Evolutionary conservation across 2,113 vertebrate genomes (phyloP).

Genomic region (Nanorana parkeri): DNA sequence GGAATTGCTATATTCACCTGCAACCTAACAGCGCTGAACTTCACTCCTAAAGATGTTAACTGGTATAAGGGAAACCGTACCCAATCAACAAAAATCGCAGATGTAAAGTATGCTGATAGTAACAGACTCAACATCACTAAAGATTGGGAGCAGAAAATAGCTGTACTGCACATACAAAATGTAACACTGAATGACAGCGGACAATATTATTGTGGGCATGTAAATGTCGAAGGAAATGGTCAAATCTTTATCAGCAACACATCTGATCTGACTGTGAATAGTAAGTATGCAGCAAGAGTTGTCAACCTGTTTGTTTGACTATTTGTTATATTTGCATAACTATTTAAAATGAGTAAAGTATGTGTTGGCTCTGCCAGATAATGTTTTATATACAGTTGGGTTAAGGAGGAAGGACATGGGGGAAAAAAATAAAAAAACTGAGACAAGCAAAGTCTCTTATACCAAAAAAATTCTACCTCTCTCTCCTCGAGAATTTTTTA

Average conservation of each 20-base stretch:
- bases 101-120: background rate
- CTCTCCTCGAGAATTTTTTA: too few species aligned
- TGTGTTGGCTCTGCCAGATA: too few species aligned
- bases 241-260: background rate
- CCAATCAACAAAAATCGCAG: slow-evolving; percentile 59
- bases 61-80: slow-evolving; percentile 62
- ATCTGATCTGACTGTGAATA: slow-evolving; percentile 2
- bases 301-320: background rate
- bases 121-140: background rate
- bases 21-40: slow-evolving; percentile 55
- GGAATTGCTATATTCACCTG: slow-evolving; percentile 64
- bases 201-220: slow-evolving; percentile 62
- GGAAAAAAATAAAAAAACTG: too few species aligned
- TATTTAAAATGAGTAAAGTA: too few species aligned
- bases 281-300: background rate
- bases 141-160: background rate
- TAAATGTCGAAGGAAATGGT: background rate
- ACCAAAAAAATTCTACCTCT: too few species aligned
- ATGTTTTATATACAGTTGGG: too few species aligned
- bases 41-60: slow-evolving; percentile 44
- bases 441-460: too few species aligned
- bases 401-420: too few species aligned
- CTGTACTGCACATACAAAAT: slow-evolving; percentile 60
- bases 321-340: background rate
- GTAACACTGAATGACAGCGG: slow-evolving; percentile 64